Conservation (phyloP, 2,113 vertebrate species). For the Melanerpes formicivorus region DNA sequence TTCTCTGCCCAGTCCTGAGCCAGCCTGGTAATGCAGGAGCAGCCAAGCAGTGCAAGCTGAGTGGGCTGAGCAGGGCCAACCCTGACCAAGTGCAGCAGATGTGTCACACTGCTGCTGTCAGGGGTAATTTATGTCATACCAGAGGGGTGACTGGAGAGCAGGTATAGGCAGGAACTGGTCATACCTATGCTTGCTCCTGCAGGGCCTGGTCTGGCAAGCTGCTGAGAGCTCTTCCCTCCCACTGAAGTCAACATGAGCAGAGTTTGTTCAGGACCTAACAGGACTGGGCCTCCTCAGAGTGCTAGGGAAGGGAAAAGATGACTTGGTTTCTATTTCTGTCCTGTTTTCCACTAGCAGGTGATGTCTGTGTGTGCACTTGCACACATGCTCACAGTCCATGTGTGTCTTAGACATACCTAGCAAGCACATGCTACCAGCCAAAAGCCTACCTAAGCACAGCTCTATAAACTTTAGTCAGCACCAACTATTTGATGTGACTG, state of each 20-base stretch:
- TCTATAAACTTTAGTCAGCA: background rate
- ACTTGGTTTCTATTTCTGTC: background rate
- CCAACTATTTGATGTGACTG: background rate
- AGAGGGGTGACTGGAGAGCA: conserved; percentile 28
- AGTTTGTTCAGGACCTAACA: background rate
- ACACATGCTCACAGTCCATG: background rate
- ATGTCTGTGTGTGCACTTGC: background rate
- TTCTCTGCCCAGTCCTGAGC: background rate
- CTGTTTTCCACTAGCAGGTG: background rate
- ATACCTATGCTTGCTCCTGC: background rate
- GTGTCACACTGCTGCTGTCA: conserved; percentile 20
- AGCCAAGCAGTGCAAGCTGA: background rate
- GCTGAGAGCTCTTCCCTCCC: background rate
- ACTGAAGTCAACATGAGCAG: background rate
- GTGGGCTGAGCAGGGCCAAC: background rate
- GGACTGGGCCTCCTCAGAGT: background rate
- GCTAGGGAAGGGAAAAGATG: accelerated
- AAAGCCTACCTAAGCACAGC: background rate
- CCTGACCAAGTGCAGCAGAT: background rate
- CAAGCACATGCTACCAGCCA: background rate
- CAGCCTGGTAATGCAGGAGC: background rate
- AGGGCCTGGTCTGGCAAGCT: conserved; percentile 5
- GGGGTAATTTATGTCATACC: conserved; percentile 4
- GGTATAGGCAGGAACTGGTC: conserved; percentile 34
- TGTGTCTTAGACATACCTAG: background rate